Base-by-base conservation (phyloP, 2,113 vertebrate genomes). In the Panurus biarmicus region DNA sequence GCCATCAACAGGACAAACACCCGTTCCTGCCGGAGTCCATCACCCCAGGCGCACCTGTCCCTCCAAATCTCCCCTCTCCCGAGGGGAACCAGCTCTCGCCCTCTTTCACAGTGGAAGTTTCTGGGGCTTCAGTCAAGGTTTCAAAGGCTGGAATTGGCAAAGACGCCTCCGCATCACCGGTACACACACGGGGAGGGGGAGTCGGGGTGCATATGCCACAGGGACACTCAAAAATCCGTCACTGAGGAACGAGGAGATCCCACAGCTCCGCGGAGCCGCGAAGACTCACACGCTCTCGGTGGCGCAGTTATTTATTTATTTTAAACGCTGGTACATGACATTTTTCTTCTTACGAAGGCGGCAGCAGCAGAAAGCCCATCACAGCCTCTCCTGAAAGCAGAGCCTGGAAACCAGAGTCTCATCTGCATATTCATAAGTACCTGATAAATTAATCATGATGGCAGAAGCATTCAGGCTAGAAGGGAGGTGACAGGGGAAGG, bases 361-460 rank as follows among this genome's bases (percentile, higher is more conserved):
- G 95, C 89, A 33, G 91, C 91, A n/a, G 89, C 91, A 89, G 89
- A 40, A 93, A 96, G 38, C 96, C 87, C 95, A 93, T 89, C 93
- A 72, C 87, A 87, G 79, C 75, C 90, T 65, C 95, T 83, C 75
- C 94, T 93, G 96, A 92, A 95, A 97, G 94, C 93, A 57, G 92
- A 95, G 91, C 95, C 93, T 93, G 87, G 95, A 96, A 96, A 96
- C 95, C 93, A 74, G 90, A 66, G 92, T 11, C 95, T 96, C 87
- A 97, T 97, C 92, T 97, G 96, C 97, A 97, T 97, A 97, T 97
- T 97, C 97, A 97, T 97, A 97, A 96, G 94, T 77, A 93, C 87
- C 97, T 97, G 97, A 97, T 97, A 97, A 97, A 97, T 97, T 97
- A 97, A 97, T 97, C 97, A 97, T 97, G 97, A 97, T 96, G 97